phyloP scores from a whole-genome alignment of 2,888 invertebrate genomes.

The Polymixis lichenea region DNA sequence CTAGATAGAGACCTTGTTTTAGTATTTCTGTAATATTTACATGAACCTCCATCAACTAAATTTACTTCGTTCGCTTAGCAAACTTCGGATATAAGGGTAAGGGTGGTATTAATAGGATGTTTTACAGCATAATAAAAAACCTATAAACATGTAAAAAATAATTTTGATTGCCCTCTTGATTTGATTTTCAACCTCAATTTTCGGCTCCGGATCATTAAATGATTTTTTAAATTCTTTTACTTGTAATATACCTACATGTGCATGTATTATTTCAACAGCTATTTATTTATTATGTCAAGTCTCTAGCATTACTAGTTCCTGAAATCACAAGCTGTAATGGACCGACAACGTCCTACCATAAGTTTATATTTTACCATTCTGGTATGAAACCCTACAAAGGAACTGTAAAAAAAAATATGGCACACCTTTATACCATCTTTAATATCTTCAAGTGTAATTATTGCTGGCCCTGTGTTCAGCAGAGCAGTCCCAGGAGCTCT shows the following conservation, averaged over 20 bases:
- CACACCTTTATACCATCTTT: conserved; percentile 93
- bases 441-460: conserved; percentile 92
- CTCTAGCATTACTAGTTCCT: neutral
- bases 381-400: no score
- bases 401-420: neutral
- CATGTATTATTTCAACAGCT: no score
- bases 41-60: neutral
- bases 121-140: neutral
- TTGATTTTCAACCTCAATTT: no score
- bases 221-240: no score
- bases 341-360: no score
- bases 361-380: neutral
- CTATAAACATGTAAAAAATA: neutral
- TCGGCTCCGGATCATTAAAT: no score
- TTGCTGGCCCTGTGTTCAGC: conserved; percentile 75
- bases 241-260: no score
- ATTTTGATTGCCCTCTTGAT: neutral
- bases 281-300: neutral
- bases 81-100: neutral
- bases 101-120: neutral
- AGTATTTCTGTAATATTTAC: neutral
- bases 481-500: conserved; percentile 76
- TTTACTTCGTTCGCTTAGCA: neutral
- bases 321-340: neutral
- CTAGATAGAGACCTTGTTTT: neutral